Evolutionary conservation across 2,797 vertebrate species (phyloP).

Genomic region (Amniataba percoides): DNA sequence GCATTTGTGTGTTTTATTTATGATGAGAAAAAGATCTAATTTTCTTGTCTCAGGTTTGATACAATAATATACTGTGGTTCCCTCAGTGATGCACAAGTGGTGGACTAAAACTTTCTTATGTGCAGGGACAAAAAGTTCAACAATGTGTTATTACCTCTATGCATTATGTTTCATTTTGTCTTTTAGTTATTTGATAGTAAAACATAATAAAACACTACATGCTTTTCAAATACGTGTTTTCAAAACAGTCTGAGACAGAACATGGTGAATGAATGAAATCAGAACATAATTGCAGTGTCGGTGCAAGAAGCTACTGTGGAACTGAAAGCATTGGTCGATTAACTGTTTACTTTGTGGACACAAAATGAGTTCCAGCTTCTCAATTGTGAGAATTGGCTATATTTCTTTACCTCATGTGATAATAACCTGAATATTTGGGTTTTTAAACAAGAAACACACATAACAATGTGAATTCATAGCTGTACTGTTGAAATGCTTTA

Average conservation of each 20-base stretch:
- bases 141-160: too few relatives aligned
- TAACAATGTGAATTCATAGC: background rate
- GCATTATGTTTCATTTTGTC: background rate
- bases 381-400: background rate
- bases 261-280: background rate
- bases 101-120: background rate
- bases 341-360: background rate
- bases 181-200: background rate
- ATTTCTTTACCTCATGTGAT: background rate
- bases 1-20: background rate
- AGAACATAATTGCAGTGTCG: background rate
- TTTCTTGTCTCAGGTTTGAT: background rate
- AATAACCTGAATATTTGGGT: background rate
- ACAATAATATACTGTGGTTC: background rate
- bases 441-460: background rate
- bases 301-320: background rate
- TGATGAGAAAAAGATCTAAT: background rate
- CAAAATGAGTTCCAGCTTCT: background rate
- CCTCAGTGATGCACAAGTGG: background rate
- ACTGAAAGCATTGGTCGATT: background rate
- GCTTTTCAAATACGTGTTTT: background rate
- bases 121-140: background rate
- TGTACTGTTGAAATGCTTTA: background rate
- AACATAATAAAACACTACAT: background rate
- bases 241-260: background rate